phyloP scores from a whole-genome alignment of 1,140 invertebrate species.

The Calephelis nemesis region DNA sequence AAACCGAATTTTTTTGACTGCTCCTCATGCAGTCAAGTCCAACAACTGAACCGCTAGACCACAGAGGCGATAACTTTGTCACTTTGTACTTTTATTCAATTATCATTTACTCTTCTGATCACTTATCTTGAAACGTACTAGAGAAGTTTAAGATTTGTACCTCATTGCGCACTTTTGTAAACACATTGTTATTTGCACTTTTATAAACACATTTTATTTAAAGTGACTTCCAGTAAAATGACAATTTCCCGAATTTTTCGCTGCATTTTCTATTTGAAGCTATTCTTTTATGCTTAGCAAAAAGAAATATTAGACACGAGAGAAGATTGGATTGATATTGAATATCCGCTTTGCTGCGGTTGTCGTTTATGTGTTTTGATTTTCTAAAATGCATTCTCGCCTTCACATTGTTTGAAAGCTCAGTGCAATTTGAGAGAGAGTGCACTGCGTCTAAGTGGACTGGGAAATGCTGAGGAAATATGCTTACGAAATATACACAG shows the following conservation, averaged over 20 bases:
- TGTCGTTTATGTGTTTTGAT: conserved; percentile 33
- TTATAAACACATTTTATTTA: too few relatives aligned
- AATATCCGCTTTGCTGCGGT: conserved; percentile 29
- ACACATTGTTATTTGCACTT: too few relatives aligned
- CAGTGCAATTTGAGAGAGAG: conserved; percentile 34
- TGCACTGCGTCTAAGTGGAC: conserved; percentile 19
- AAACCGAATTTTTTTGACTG: too few relatives aligned
- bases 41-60: too few relatives aligned
- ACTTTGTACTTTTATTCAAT: too few relatives aligned
- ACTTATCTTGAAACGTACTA: too few relatives aligned
- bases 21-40: too few relatives aligned
- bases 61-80: too few relatives aligned
- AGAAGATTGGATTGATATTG: conserved; percentile 33
- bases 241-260: conserved; percentile 10
- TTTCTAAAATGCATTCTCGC: conserved; percentile 38
- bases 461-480: conserved; percentile 18
- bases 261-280: conserved; percentile 5
- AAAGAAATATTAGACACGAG: conserved; percentile 1
- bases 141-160: too few relatives aligned
- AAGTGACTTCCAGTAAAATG: background rate
- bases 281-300: conserved; percentile 3
- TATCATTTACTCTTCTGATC: too few relatives aligned
- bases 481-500: background rate
- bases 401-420: conserved; percentile 28
- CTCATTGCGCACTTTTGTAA: too few relatives aligned